phyloP scores from a whole-genome alignment of 2,113 vertebrate species.

The Suricata suricatta region DNA sequence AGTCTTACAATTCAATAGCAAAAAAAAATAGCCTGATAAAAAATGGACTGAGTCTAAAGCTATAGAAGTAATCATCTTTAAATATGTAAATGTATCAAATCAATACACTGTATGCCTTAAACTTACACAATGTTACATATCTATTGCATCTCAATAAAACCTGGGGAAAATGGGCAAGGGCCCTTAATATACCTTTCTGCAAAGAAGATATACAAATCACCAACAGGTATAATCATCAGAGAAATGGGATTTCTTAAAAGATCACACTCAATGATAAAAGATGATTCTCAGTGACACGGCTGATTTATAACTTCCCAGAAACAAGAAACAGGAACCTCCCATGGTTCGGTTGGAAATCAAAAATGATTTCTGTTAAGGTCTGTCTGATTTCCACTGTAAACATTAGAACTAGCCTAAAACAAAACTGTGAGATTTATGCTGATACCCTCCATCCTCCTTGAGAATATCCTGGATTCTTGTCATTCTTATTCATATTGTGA shows the following conservation, averaged over 20 bases:
- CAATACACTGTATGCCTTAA: neutral
- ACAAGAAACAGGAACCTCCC: neutral
- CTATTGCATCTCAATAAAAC: neutral
- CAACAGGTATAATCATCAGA: neutral
- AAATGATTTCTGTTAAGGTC: neutral
- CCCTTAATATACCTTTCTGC: neutral
- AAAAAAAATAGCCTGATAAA: neutral
- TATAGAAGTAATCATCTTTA: neutral
- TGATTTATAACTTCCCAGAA: neutral
- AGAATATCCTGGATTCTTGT: neutral
- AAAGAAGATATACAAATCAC: neutral
- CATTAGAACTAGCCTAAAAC: neutral
- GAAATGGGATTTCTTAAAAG: neutral
- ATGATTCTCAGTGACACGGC: neutral
- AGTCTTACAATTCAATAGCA: neutral
- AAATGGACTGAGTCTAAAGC: neutral
- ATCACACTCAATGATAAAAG: neutral
- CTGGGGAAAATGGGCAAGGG: neutral
- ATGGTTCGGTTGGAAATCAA: neutral
- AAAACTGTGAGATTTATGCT: neutral
- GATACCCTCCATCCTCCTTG: neutral
- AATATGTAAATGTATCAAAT: neutral
- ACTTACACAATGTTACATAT: neutral
- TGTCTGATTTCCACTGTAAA: neutral
- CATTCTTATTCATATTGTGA: neutral